phyloP scores from a whole-genome alignment of 2,113 vertebrate species.

The Calidris pygmaea region DNA sequence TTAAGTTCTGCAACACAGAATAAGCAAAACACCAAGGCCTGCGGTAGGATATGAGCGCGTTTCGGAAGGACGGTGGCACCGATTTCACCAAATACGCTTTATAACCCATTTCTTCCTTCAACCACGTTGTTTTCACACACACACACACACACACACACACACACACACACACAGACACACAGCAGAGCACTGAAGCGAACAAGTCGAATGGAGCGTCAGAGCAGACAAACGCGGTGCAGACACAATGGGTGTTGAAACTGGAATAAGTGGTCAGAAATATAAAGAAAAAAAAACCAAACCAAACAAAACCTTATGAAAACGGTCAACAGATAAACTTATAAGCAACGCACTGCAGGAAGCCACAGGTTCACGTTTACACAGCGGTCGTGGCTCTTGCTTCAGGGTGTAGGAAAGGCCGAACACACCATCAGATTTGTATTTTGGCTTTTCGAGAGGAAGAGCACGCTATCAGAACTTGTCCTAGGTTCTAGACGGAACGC shows the following conservation, averaged over 20 bases:
- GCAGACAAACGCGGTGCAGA: background rate
- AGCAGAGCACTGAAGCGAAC: background rate
- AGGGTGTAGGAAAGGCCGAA: slow-evolving; percentile 56
- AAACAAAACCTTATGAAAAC: background rate
- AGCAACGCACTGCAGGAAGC: slow-evolving; percentile 32
- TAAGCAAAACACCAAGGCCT: slow-evolving; percentile 23
- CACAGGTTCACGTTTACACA: slow-evolving; percentile 56
- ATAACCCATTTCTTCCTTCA: slow-evolving; percentile 41
- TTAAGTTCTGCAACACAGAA: background rate
- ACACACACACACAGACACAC: slow-evolving; percentile 13
- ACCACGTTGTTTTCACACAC: slow-evolving; percentile 4
- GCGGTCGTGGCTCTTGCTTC: slow-evolving; percentile 63
- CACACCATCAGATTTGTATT: slow-evolving; percentile 53
- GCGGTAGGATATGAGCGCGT: slow-evolving; percentile 34
- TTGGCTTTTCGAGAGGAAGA: slow-evolving; percentile 53
- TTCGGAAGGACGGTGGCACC: slow-evolving; percentile 21
- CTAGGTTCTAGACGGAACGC: too few species aligned
- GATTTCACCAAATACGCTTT: slow-evolving; percentile 15
- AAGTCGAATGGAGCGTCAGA: background rate
- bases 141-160: background rate
- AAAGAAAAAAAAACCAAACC: background rate
- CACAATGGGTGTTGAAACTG: background rate
- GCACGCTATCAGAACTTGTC: slow-evolving; percentile 14
- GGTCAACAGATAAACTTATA: background rate
- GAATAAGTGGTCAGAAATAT: slow-evolving; percentile 24